Conservation (phyloP, 1,140 invertebrate species). For the Caenorhabditis inopinata region DNA sequence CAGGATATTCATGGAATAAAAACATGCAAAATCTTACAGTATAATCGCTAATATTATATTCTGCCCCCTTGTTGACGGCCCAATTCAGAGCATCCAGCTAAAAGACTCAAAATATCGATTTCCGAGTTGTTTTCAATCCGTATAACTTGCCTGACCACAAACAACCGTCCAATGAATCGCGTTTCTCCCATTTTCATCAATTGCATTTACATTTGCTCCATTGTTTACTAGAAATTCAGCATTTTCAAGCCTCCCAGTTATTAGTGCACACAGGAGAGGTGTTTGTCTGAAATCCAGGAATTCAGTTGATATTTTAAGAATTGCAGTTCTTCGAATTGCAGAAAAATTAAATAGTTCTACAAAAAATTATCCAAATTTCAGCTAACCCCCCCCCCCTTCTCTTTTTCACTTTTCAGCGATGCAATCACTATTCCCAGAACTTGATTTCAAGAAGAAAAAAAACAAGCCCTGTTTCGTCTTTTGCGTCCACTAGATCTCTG, state of each 20-base stretch:
- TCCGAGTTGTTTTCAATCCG: neutral
- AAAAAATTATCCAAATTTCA: too few species aligned
- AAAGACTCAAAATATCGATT: neutral
- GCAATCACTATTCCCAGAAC: too few species aligned
- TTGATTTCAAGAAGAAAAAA: too few species aligned
- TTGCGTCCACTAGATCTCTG: neutral
- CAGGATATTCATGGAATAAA: too few species aligned
- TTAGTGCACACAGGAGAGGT: neutral
- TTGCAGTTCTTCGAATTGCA: too few species aligned
- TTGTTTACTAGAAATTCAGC: neutral
- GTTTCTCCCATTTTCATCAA: conserved; percentile 3
- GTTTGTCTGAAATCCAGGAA: neutral
- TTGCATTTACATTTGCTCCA: neutral
- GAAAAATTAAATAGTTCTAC: too few species aligned
- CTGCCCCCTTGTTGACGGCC: neutral
- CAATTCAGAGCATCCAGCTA: neutral
- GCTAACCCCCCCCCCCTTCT: too few species aligned
- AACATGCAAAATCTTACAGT: neutral
- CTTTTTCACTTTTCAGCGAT: too few species aligned
- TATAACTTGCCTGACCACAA: neutral
- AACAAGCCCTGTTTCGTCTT: neutral
- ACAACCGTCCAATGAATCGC: neutral
- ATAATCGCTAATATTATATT: neutral
- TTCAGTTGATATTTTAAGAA: too few species aligned
- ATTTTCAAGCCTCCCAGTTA: neutral